Percentiles rank a stretch among this genome's conserved stretches.
Conservation (phyloP, 2,113 vertebrate species). For the Cichladusa arquata region DNA sequence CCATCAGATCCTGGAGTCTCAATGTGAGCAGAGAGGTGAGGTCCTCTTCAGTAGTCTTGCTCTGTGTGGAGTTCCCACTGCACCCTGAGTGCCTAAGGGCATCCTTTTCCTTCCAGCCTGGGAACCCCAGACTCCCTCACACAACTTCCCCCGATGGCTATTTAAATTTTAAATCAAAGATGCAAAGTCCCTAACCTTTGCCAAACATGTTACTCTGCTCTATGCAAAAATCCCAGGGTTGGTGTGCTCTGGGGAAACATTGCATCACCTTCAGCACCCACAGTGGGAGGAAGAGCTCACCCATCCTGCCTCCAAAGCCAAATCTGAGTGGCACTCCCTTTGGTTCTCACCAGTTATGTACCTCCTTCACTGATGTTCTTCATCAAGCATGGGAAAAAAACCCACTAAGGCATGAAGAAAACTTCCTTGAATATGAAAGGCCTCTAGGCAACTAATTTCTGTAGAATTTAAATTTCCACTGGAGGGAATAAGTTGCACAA, state of each 20-base stretch:
- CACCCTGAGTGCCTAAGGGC: background rate
- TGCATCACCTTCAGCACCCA: background rate
- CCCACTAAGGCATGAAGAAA: background rate
- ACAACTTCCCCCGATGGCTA: background rate
- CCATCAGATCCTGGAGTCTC: background rate
- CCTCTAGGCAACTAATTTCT: conserved; percentile 13
- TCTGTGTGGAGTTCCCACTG: background rate
- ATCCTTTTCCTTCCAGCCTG: background rate
- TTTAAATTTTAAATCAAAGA: background rate
- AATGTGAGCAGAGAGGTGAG: background rate
- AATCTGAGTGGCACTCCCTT: background rate
- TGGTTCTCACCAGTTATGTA: background rate
- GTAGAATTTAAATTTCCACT: background rate
- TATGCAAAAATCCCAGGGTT: background rate
- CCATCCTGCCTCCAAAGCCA: background rate
- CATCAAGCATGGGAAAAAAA: background rate
- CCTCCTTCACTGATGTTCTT: background rate
- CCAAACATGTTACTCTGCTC: background rate
- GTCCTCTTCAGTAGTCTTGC: background rate
- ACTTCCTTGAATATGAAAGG: background rate
- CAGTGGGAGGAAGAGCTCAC: background rate
- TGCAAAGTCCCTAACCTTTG: background rate
- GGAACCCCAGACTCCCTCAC: background rate
- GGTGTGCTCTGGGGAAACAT: background rate
- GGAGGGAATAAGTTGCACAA: background rate